Evolutionary conservation across 2,888 invertebrate species (phyloP).

Genomic region (Dyspetes luteomarginatus): DNA sequence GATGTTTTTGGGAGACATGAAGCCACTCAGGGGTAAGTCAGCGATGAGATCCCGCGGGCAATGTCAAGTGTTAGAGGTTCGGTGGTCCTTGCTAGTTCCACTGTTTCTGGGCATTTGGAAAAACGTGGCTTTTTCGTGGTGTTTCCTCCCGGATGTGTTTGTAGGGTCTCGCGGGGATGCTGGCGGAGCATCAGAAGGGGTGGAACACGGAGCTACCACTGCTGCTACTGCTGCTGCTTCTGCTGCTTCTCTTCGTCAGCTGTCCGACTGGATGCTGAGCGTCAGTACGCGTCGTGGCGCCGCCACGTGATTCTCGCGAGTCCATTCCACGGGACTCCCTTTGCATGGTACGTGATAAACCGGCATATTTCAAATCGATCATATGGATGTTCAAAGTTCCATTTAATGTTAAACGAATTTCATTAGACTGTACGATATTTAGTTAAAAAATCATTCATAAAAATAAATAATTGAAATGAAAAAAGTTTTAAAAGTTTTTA

Average conservation of each 20-base stretch:
- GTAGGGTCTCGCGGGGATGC: conserved; percentile 53
- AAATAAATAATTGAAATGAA: no score
- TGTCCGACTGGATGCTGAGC: conserved; percentile 76
- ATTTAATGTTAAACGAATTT: background rate
- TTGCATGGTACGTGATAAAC: conserved; percentile 20
- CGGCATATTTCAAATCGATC: conserved; percentile 2
- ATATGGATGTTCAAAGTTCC: background rate
- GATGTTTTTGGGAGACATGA: conserved; percentile 25
- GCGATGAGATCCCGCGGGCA: conserved; percentile 8
- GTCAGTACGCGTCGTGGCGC: conserved; percentile 79
- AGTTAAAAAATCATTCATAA: background rate
- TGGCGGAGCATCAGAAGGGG: conserved; percentile 62
- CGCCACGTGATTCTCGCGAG: conserved; percentile 79
- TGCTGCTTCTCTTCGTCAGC: conserved; percentile 76
- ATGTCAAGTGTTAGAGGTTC: conserved; percentile 2
- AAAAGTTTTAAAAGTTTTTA: no score
- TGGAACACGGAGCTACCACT: conserved; percentile 48
- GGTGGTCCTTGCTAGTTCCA: conserved; percentile 14
- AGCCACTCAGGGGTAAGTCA: background rate
- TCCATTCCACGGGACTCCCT: conserved; percentile 28
- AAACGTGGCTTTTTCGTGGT: conserved; percentile 50
- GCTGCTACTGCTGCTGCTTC: conserved; percentile 49
- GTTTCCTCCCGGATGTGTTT: conserved; percentile 40
- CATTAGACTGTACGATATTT: background rate
- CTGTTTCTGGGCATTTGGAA: conserved; percentile 44